Evolutionary conservation across 1,140 invertebrate species (phyloP).

Genomic region (Aphaenogaster floridana): DNA sequence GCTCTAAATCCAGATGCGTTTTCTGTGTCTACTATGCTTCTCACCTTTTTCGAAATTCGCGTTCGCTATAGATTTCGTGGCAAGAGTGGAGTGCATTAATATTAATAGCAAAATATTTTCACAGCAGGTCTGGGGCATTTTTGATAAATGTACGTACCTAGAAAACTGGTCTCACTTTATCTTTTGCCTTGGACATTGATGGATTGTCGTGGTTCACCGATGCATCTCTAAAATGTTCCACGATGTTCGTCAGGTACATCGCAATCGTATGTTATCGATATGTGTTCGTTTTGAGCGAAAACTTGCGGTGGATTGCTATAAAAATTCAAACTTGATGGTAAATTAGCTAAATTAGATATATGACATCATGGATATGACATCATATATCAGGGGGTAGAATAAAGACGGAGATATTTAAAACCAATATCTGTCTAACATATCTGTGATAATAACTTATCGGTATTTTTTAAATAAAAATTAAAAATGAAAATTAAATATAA

Average conservation of each 20-base stretch:
- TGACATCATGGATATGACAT: neutral
- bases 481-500: constrained; percentile 15
- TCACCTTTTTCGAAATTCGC: constrained; percentile 28
- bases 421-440: neutral
- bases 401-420: neutral
- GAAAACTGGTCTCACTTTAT: constrained; percentile 65
- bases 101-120: constrained; percentile 64
- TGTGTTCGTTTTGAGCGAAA: constrained; percentile 22
- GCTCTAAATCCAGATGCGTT: constrained; percentile 33
- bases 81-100: constrained; percentile 49
- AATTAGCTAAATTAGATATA: neutral
- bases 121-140: constrained; percentile 44
- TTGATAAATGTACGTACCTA: constrained; percentile 58
- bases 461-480: neutral
- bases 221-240: constrained; percentile 52
- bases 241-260: constrained; percentile 46
- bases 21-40: constrained; percentile 18
- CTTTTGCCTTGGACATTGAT: constrained; percentile 63
- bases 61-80: constrained; percentile 4
- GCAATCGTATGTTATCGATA: constrained; percentile 60
- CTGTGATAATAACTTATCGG: neutral
- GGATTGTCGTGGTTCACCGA: constrained; percentile 59
- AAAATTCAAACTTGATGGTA: neutral
- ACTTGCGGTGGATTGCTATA: neutral
- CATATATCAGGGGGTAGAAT: neutral